A percentile compares a stretch with the other conserved stretches of the same genome.
phyloP scores from a whole-genome alignment of 2,888 invertebrate genomes.

The Sepioteuthis lessoniana region DNA sequence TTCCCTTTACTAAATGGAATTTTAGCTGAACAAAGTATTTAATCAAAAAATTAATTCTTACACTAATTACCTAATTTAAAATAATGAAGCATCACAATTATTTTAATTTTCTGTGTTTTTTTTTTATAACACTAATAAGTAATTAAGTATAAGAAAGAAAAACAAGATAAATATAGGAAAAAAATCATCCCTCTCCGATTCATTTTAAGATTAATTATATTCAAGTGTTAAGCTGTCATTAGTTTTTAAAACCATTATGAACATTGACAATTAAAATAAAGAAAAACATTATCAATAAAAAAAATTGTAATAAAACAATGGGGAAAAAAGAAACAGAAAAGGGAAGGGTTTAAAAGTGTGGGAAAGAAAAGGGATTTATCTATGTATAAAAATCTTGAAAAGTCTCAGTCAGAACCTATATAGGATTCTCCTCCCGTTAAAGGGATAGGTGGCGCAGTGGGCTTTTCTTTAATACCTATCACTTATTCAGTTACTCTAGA shows the following conservation, averaged over 20 bases:
- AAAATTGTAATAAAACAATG: not conserved
- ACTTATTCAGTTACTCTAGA: not conserved
- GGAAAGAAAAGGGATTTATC: conserved; percentile 34
- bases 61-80: conserved; percentile 10
- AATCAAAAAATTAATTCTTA: not conserved
- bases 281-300: not conserved
- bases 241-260: conserved; percentile 37
- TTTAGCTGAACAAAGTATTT: not conserved
- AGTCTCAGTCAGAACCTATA: conserved; percentile 35
- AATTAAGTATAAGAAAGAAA: not conserved
- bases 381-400: not conserved
- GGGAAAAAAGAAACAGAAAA: not conserved
- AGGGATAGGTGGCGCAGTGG: conserved; percentile 49
- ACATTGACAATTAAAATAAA: conserved; percentile 13
- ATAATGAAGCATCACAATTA: conserved; percentile 2
- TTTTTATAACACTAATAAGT: not conserved
- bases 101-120: not conserved
- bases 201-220: not conserved
- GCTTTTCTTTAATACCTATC: conserved; percentile 37
- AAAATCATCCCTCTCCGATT: conserved; percentile 45
- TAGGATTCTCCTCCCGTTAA: conserved; percentile 40
- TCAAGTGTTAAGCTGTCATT: not conserved
- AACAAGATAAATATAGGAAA: not conserved
- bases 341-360: not conserved
- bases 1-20: conserved; percentile 40